These are phyloP conservation scores for Argopecten irradians DNA, from an alignment of 1,140 invertebrate species.

Conservation along the genomic window DNA sequence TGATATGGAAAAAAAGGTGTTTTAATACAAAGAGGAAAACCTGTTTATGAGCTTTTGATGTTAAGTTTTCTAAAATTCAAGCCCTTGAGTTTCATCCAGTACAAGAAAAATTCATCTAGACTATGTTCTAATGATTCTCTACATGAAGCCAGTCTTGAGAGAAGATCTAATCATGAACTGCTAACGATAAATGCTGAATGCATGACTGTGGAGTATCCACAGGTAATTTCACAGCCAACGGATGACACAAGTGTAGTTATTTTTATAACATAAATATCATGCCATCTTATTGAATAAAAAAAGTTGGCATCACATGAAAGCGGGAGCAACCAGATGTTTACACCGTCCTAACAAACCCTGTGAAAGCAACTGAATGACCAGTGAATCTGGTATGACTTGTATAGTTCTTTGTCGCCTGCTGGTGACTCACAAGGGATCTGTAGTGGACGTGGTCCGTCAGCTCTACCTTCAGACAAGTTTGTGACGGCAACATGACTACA, in stretches of 20 bases:
- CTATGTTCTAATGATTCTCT: neutral
- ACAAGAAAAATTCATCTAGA: too few relatives aligned
- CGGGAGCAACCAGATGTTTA: neutral
- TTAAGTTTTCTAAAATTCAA: too few relatives aligned
- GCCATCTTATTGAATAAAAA: constrained; percentile 18
- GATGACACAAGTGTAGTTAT: neutral
- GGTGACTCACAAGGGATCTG: neutral
- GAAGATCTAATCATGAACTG: neutral
- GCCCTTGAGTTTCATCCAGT: too few relatives aligned
- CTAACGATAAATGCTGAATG: neutral
- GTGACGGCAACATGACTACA: constrained; percentile 14
- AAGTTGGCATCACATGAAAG: neutral
- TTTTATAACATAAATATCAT: constrained; percentile 24
- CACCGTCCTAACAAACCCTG: neutral
- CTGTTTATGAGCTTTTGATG: too few relatives aligned
- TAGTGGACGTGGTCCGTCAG: neutral
- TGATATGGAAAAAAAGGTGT: too few relatives aligned
- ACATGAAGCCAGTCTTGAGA: neutral
- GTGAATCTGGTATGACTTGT: neutral
- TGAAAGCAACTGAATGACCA: neutral
- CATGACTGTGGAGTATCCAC: neutral
- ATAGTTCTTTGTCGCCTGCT: neutral
- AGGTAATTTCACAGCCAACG: constrained; percentile 15
- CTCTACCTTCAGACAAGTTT: neutral
- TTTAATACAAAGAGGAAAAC: too few relatives aligned